Conservation (phyloP, 2,113 vertebrate species). For the Grus americana region DNA sequence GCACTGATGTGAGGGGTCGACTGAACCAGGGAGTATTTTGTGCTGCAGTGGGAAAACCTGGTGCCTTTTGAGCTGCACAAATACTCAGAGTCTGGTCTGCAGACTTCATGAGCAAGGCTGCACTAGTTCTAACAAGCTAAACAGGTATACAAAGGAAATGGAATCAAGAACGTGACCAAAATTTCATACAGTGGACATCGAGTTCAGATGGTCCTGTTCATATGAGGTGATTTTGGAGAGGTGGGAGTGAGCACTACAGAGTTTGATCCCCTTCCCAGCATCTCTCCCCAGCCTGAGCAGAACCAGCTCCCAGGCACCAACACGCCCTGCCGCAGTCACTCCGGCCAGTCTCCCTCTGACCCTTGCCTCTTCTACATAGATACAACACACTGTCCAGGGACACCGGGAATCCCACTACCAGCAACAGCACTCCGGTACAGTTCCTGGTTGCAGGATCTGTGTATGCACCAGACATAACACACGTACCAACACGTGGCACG, state of each 20-base stretch:
- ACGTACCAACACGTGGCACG: not conserved
- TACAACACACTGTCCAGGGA: not conserved
- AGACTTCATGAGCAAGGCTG: not conserved
- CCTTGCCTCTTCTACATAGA: not conserved
- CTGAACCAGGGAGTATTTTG: not conserved
- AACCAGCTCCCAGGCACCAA: not conserved
- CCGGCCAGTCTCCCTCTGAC: not conserved
- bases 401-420: not conserved
- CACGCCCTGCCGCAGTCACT: not conserved
- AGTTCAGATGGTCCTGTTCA: not conserved
- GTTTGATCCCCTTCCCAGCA: not conserved
- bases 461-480: not conserved
- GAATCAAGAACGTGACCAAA: not conserved
- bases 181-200: not conserved
- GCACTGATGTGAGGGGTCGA: not conserved
- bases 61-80: not conserved
- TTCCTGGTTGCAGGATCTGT: not conserved
- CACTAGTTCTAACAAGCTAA: not conserved
- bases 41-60: not conserved
- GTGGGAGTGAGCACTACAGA: not conserved
- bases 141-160: not conserved
- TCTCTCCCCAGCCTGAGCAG: not conserved
- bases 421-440: not conserved
- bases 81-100: no score
- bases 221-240: rapidly evolving